Evolutionary conservation across 2,797 vertebrate species (phyloP).

Genomic region (Lutjanus argentimaculatus): DNA sequence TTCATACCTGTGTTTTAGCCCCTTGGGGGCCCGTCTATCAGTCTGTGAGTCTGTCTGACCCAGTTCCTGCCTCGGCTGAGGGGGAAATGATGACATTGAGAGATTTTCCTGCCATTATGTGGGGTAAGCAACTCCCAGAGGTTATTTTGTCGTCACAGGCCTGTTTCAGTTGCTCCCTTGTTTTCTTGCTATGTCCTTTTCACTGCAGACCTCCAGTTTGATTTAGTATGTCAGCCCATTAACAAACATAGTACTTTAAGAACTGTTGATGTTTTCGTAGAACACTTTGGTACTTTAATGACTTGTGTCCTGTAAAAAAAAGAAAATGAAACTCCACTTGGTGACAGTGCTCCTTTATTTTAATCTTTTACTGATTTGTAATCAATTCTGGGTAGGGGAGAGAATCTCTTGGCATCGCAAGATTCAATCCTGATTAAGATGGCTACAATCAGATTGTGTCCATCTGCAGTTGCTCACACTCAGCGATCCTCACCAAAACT

Average conservation of each 20-base stretch:
- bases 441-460: too few relatives aligned
- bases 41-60: slow-evolving; percentile 70
- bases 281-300: background rate
- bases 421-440: too few relatives aligned
- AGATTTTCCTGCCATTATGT: slow-evolving; percentile 81
- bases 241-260: slow-evolving; percentile 24
- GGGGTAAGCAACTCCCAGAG: slow-evolving; percentile 66
- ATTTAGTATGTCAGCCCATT: slow-evolving; percentile 44
- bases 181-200: slow-evolving; percentile 35
- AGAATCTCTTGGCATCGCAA: too few relatives aligned
- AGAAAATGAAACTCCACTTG: background rate
- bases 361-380: background rate
- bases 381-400: slow-evolving; percentile 4
- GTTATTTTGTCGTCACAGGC: slow-evolving; percentile 58
- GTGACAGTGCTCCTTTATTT: background rate
- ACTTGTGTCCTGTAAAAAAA: slow-evolving; percentile 2
- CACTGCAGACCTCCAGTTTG: slow-evolving; percentile 14
- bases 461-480: too few relatives aligned
- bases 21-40: slow-evolving; percentile 31
- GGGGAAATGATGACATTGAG: slow-evolving; percentile 75
- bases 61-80: slow-evolving; percentile 70
- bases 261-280: slow-evolving; percentile 12
- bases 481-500: too few relatives aligned
- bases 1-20: slow-evolving; percentile 54
- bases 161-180: slow-evolving; percentile 31